phyloP scores from a whole-genome alignment of 2,113 vertebrate genomes.

The Cariama cristata region DNA sequence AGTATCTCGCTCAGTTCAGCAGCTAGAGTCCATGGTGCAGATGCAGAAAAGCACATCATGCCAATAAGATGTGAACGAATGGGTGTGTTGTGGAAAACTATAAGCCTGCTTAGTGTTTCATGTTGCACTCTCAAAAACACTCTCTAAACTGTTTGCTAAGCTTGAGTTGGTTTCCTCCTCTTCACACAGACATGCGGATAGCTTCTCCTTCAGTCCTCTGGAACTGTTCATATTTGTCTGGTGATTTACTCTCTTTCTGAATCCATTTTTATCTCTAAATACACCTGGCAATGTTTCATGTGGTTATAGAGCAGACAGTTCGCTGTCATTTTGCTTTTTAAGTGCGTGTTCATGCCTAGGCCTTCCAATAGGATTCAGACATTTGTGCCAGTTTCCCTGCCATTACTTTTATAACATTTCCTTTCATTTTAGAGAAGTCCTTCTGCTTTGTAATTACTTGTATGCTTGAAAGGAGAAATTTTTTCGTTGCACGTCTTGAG shows the following conservation, averaged over 20 bases:
- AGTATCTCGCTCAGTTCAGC: neutral
- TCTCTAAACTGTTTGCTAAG: neutral
- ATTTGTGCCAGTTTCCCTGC: neutral
- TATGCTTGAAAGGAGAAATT: neutral
- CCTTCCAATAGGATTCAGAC: neutral
- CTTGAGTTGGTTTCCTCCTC: neutral
- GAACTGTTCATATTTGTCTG: neutral
- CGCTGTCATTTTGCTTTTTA: neutral
- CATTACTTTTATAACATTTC: neutral
- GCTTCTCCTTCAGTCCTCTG: neutral
- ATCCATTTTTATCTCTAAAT: neutral
- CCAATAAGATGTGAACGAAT: neutral
- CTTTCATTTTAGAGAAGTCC: constrained; percentile 4
- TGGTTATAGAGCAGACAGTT: neutral
- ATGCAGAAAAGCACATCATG: neutral
- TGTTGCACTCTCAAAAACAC: neutral
- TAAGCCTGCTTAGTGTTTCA: neutral
- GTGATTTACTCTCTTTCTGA: neutral
- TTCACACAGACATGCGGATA: neutral
- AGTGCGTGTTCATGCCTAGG: neutral
- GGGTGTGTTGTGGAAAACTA: neutral
- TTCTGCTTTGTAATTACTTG: constrained; percentile 32
- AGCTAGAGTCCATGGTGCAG: neutral
- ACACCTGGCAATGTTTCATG: neutral
- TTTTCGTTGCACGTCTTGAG: neutral